Percentiles rank a stretch among this genome's conserved stretches.
phyloP scores from a whole-genome alignment of 2,888 invertebrate species.

The Eudasyphora cyanicolor region DNA sequence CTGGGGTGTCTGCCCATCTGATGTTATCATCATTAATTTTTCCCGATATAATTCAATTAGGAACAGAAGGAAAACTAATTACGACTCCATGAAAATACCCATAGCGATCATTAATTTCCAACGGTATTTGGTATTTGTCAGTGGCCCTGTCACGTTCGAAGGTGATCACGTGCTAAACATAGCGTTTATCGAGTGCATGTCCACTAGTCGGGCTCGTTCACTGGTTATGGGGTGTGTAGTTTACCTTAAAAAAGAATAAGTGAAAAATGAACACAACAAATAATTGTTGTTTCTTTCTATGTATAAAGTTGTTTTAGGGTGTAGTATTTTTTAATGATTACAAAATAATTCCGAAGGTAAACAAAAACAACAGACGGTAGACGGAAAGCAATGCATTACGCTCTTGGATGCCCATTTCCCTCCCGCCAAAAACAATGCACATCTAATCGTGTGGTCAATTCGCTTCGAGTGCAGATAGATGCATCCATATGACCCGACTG shows the following conservation, averaged over 20 bases:
- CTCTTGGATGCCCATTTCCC: background rate
- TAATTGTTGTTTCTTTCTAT: background rate
- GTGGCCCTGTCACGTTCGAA: background rate
- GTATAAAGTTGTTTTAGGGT: background rate
- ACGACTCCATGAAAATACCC: conserved; percentile 16
- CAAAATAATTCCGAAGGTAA: background rate
- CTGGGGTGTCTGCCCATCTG: background rate
- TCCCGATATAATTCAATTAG: conserved; percentile 11
- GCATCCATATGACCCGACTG: no score
- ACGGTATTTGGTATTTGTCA: background rate
- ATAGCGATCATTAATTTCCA: conserved; percentile 1
- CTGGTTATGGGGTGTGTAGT: background rate
- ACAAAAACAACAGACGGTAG: background rate
- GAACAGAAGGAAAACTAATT: background rate
- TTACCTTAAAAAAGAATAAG: background rate
- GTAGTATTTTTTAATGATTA: background rate
- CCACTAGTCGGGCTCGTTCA: no score
- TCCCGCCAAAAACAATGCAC: background rate
- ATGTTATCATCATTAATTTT: conserved; percentile 15
- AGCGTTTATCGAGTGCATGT: conserved; percentile 10
- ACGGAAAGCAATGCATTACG: background rate
- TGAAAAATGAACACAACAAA: background rate
- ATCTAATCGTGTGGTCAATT: no score
- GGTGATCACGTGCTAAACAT: conserved; percentile 18
- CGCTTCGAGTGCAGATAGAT: no score